A percentile compares a stretch with the other conserved stretches of the same genome.
Evolutionary conservation across 2,797 vertebrate genomes (phyloP).

Genomic region (Coendou prehensilis): DNA sequence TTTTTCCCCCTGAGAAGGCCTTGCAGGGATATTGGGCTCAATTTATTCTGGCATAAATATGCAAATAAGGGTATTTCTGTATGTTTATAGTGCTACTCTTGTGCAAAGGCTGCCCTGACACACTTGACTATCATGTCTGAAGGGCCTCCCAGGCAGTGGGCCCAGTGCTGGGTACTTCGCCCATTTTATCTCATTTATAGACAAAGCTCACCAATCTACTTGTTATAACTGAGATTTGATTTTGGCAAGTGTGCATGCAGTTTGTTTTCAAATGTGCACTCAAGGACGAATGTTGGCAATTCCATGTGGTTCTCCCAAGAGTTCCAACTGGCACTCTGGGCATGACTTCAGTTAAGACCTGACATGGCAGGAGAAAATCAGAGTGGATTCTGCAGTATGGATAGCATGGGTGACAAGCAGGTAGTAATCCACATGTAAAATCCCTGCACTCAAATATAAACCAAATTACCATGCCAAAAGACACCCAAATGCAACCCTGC

Average conservation of each 20-base stretch:
- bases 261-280: background rate
- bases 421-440: background rate
- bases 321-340: background rate
- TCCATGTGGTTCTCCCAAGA: background rate
- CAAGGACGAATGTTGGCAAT: background rate
- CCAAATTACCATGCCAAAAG: background rate
- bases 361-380: accelerated
- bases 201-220: background rate
- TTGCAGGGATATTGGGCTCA: background rate
- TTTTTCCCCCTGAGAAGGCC: background rate
- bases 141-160: background rate
- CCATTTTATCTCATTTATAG: background rate
- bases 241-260: background rate
- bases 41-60: background rate
- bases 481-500: background rate
- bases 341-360: background rate
- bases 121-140: background rate
- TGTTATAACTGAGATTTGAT: background rate
- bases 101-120: background rate
- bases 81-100: background rate
- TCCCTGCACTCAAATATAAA: background rate
- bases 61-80: background rate
- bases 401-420: background rate
- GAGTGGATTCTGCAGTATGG: background rate
- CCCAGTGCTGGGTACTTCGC: too few species aligned